Evolutionary conservation across 2,797 vertebrate species (phyloP), one percentile per base, ranked within the genome.

Genomic region (Tolypeutes matacus): DNA sequence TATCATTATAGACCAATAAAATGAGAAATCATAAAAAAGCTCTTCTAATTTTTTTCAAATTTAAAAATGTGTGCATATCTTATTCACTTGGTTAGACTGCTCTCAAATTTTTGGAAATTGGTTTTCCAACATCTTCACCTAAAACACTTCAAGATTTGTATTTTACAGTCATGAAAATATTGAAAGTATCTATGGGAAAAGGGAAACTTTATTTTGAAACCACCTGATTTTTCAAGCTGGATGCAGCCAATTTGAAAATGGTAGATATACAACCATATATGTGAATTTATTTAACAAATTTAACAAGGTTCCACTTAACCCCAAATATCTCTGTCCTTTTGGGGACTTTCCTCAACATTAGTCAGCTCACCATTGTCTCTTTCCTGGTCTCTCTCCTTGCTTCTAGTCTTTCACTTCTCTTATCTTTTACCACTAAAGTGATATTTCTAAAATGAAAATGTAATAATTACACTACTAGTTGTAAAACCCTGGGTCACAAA

Each of bases 301-400:
- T n/a, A n/a, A n/a, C n/a, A n/a, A n/a, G n/a, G n/a, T n/a, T n/a
- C n/a, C n/a, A n/a, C n/a, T n/a, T n/a, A n/a, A n/a, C n/a, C n/a
- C n/a, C n/a, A n/a, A n/a, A n/a, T n/a, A n/a, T n/a, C n/a, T n/a
- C n/a, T n/a, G n/a, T n/a, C n/a, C n/a, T n/a, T n/a, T n/a, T n/a
- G n/a, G 20, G 11, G 29, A 17, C 75, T 42, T 56, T n/a, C 10
- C 60, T 15, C 17, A n/a, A 21, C 15, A 29, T n/a, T 23, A 15
- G 25, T 49, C 25, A 13, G 21, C 2, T 90, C 36, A 49, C 23
- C 10, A 34, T 81, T 2, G 5, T 80, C 36, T 20, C 23, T 70
- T 8, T 27, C 4, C 29, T 14, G 0, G 2, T 81, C 7, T n/a
- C 49, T 21, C 4, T 23, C n/a, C n/a, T n/a, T n/a, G 7, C 6